Evolutionary conservation across 2,113 vertebrate genomes (phyloP).

Genomic region (Apodemus speciosus): DNA sequence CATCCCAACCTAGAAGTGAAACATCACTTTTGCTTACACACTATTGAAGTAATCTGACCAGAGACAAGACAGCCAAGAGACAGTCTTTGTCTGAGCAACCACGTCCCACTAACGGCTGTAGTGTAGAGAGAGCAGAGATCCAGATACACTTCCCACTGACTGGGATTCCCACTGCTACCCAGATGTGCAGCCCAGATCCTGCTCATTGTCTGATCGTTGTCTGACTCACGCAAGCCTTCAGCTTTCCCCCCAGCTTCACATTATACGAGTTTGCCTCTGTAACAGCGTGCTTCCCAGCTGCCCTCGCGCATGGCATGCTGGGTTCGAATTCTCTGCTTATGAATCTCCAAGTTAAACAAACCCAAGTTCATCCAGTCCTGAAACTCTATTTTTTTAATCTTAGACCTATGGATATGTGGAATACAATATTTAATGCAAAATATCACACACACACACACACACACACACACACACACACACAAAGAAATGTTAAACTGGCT

Average conservation of each 20-base stretch:
- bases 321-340: background rate
- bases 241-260: background rate
- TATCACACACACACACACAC: background rate
- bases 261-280: background rate
- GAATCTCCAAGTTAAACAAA: constrained; percentile 4
- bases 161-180: background rate
- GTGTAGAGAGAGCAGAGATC: background rate
- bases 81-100: background rate
- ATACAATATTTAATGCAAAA: background rate
- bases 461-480: too few species aligned
- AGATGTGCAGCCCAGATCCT: background rate
- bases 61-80: background rate
- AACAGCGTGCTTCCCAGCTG: background rate
- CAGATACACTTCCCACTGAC: background rate
- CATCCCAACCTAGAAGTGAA: background rate
- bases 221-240: background rate
- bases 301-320: background rate
- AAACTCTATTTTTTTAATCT: background rate
- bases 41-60: background rate
- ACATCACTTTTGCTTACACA: background rate
- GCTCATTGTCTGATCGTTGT: background rate
- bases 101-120: background rate
- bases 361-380: background rate
- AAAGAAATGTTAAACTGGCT: background rate
- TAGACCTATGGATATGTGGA: constrained; percentile 25